Conservation (phyloP, 2,888 invertebrate species). For the Lathronympha strigana region DNA sequence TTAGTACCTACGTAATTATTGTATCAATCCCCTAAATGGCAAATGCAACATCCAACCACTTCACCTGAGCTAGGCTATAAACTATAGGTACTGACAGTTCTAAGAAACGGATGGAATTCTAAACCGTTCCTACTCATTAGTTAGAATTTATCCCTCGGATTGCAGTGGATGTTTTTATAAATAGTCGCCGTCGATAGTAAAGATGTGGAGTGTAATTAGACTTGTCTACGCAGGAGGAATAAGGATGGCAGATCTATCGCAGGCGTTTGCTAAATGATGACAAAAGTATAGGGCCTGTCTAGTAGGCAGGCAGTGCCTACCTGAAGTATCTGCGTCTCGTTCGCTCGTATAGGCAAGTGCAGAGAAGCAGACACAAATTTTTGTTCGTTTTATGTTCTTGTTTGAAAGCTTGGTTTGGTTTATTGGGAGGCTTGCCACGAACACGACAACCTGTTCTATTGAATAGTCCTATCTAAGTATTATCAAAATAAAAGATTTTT, state of each 20-base stretch:
- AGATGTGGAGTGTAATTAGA: conserved; percentile 25
- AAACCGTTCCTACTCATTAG: conserved; percentile 36
- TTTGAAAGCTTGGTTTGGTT: too few species aligned
- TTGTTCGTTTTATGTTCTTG: too few species aligned
- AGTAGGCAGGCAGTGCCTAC: too few species aligned
- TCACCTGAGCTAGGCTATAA: conserved; percentile 22
- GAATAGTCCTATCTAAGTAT: too few species aligned
- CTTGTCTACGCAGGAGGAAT: conserved; percentile 22
- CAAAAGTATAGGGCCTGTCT: conserved; percentile 6
- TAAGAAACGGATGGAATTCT: conserved; percentile 32
- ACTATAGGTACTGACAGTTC: conserved; percentile 19
- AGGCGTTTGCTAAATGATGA: conserved; percentile 17
- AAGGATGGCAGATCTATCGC: conserved; percentile 26
- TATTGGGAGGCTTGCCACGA: too few species aligned
- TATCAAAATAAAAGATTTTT: too few species aligned
- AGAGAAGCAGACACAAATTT: too few species aligned
- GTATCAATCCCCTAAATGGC: not conserved
- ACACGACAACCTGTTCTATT: too few species aligned
- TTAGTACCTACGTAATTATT: too few species aligned
- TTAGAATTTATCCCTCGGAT: conserved; percentile 31
- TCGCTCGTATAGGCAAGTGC: too few species aligned
- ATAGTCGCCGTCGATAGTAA: conserved; percentile 16
- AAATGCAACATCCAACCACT: not conserved
- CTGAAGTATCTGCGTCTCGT: too few species aligned
- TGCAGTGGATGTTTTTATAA: conserved; percentile 31